A percentile compares a stretch with the other conserved stretches of the same genome.
Evolutionary conservation across 2,113 vertebrate genomes (phyloP).

Genomic region (Neomonachus schauinslandi): DNA sequence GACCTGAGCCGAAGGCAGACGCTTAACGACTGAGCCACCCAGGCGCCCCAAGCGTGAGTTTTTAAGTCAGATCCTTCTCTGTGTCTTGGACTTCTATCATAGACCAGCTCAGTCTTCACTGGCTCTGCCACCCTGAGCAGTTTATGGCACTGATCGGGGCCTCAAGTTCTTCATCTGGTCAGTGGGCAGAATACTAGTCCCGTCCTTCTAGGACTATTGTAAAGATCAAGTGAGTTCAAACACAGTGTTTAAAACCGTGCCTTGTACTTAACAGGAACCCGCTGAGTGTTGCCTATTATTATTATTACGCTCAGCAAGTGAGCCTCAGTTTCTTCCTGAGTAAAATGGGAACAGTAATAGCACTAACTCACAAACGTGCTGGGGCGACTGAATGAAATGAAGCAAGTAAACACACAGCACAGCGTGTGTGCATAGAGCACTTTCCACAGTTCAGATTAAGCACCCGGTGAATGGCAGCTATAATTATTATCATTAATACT

Average conservation of each 20-base stretch:
- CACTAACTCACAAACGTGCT: background rate
- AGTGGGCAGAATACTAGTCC: background rate
- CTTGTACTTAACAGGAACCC: no score
- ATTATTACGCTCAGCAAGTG: background rate
- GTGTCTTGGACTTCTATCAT: no score
- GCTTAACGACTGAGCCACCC: no score
- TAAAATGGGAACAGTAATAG: background rate
- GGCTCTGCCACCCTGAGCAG: background rate
- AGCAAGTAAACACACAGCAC: background rate
- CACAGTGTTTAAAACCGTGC: background rate
- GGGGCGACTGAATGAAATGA: background rate
- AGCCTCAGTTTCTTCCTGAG: background rate
- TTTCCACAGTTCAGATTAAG: background rate
- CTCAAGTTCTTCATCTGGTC: background rate
- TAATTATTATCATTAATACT: background rate
- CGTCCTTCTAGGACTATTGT: background rate
- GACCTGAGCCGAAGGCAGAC: no score
- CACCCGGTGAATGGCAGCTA: background rate
- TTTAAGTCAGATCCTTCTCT: background rate
- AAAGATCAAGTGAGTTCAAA: background rate
- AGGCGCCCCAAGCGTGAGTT: no score
- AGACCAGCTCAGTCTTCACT: background rate
- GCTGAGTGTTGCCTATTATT: background rate
- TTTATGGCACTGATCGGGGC: no score
- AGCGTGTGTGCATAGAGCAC: accelerated